Evolutionary conservation across 2,797 vertebrate genomes (phyloP).

Genomic region (Microhierax caerulescens): DNA sequence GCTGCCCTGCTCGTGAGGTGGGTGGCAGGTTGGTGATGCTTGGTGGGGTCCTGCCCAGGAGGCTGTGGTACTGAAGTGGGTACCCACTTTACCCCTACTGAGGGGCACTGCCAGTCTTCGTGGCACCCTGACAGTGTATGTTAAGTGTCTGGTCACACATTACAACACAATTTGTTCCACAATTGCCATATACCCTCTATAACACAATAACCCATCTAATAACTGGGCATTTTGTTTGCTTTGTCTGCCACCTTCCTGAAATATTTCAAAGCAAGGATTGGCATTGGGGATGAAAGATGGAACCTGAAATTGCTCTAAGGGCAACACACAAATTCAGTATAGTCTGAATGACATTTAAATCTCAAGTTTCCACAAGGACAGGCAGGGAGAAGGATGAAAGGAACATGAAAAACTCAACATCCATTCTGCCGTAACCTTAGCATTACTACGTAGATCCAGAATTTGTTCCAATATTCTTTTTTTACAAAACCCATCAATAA

Average conservation of each 20-base stretch:
- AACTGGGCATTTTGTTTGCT: not conserved
- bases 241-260: not conserved
- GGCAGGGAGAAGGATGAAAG: not conserved
- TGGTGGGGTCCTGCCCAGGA: not conserved
- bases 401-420: not conserved
- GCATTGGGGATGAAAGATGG: not conserved
- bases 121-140: not conserved
- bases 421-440: not conserved
- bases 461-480: not conserved
- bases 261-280: not conserved
- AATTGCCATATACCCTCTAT: not conserved
- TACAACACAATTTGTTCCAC: not conserved
- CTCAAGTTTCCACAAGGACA: not conserved
- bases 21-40: not conserved
- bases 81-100: too few species aligned
- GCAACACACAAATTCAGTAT: not conserved
- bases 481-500: not conserved
- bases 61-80: not conserved
- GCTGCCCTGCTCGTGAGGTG: not conserved
- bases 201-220: not conserved
- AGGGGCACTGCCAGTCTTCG: accelerated
- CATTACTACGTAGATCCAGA: not conserved
- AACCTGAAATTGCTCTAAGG: not conserved
- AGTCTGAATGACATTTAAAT: not conserved
- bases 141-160: not conserved